Conservation (phyloP, 2,888 invertebrate species). For the Empis stercorea region DNA sequence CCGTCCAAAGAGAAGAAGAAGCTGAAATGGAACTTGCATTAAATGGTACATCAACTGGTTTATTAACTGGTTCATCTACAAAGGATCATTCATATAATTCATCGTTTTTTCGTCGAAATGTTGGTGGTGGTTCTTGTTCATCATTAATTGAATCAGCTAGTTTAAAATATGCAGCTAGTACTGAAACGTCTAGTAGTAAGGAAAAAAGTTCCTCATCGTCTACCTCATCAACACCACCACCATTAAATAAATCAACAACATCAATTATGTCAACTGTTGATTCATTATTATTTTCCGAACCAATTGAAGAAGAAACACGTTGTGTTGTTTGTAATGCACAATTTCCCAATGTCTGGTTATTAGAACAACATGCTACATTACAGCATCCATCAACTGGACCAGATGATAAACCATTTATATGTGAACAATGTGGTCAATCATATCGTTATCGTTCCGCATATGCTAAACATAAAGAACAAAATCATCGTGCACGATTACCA, state of each 20-base stretch:
- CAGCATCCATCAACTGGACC: constrained; percentile 58
- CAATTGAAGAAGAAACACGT: constrained; percentile 41
- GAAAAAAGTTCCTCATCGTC: constrained; percentile 37
- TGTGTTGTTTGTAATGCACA: constrained; percentile 76
- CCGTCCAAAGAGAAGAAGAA: constrained; percentile 21
- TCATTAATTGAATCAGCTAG: constrained; percentile 21
- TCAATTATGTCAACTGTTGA: constrained; percentile 17
- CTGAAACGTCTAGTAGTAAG: constrained; percentile 33
- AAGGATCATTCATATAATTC: constrained; percentile 21
- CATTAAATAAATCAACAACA: constrained; percentile 22
- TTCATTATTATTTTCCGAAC: constrained; percentile 29
- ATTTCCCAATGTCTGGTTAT: constrained; percentile 76
- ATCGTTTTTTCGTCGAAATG: constrained; percentile 25
- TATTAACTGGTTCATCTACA: constrained; percentile 6
- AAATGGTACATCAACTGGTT: constrained; percentile 13
- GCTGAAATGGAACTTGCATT: constrained; percentile 17
- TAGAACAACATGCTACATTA: constrained; percentile 73
- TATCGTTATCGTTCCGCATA: constrained; percentile 79
- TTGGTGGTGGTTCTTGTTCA: constrained; percentile 20
- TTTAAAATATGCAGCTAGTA: constrained; percentile 16
- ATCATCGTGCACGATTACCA: constrained; percentile 73
- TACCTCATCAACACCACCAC: constrained; percentile 35
- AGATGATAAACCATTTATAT: constrained; percentile 80
- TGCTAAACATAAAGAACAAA: constrained; percentile 75
- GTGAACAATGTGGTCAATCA: constrained; percentile 83